A percentile compares a stretch with the other conserved stretches of the same genome.
Conservation (phyloP, 2,888 invertebrate species). For the Melieria picta region DNA sequence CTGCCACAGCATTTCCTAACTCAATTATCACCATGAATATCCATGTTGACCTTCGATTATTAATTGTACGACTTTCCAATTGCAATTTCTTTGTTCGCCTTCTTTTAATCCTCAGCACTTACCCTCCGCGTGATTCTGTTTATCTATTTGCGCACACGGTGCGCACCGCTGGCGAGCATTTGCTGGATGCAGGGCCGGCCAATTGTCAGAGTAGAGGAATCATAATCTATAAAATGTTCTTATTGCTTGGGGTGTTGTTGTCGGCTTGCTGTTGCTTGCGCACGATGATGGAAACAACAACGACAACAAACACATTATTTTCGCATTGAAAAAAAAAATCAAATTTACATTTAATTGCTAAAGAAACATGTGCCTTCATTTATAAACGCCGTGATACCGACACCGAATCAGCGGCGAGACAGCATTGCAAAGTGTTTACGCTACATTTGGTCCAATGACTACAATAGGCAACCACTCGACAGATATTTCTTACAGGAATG, state of each 20-base stretch:
- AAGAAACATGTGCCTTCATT: conserved; percentile 42
- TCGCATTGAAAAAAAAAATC: not conserved
- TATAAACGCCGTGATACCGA: not conserved
- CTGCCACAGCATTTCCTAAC: too few relatives aligned
- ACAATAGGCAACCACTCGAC: too few relatives aligned
- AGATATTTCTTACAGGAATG: too few relatives aligned
- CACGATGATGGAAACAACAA: not conserved
- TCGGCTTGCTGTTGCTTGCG: too few relatives aligned
- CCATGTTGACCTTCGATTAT: too few relatives aligned
- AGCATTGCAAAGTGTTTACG: not conserved
- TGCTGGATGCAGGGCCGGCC: not conserved
- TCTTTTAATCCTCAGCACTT: too few relatives aligned
- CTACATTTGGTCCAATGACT: too few relatives aligned
- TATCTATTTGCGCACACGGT: too few relatives aligned
- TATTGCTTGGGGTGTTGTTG: conserved; percentile 3
- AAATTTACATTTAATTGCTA: conserved; percentile 31
- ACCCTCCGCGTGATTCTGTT: too few relatives aligned
- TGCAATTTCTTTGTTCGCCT: too few relatives aligned
- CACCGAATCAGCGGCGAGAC: not conserved
- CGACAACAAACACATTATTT: conserved; percentile 9
- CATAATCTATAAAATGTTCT: conserved; percentile 33
- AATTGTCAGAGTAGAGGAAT: conserved; percentile 33
- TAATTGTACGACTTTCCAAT: too few relatives aligned
- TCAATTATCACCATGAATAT: too few relatives aligned
- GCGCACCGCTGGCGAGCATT: not conserved